Base-by-base conservation (phyloP, 2,888 invertebrate genomes). In the Rhimphoctona megacephalus region DNA sequence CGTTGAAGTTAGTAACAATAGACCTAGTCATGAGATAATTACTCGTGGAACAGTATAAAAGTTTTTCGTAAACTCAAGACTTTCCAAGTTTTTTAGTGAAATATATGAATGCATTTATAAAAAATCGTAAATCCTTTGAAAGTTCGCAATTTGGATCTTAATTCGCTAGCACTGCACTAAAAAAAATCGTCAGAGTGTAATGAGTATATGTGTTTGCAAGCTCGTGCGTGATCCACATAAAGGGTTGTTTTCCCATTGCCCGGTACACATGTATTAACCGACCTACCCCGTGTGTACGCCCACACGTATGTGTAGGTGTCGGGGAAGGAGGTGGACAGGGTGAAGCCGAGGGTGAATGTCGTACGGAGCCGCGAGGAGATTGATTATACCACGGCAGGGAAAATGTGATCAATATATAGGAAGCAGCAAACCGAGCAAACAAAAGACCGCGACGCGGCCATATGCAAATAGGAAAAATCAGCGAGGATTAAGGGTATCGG, bases 371-470 rank as follows among this genome's bases (percentile, higher is more conserved):
- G 86, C 79, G 82, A 89, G 92, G 94, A 94, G 94, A 94, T 94
- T 94, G 94, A 94, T 94, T 94, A 94, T 93, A 92, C 93, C 92
- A 90, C 92, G 91, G 91, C 82, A 74, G 93, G 93, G 94, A 94
- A 94, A 94, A 94, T 94, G 93, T 94, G 94, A 94, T 94, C 94
- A 94, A 94, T 94, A 94, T 83, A 86, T 74, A 84, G 83, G 84
- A 88, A 83, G 84, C 74, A 69, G 72, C 72, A 64, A 43, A 92
- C 92, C 91, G 90, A 90, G 90, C 93, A 93, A 94, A 94, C 94
- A 94, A 94, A 94, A 92, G 92, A 91, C 90, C 83, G 89, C 90
- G 91, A 91, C 91, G 91, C 88, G 88, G 81, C 88, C 91, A 91
- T 90, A 93, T 92, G 93, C 93, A 92, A 93, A 92, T 93, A 92